Percentiles rank a stretch among this genome's conserved stretches.
These are phyloP conservation scores for Calyptommatus sinebrachiatus DNA, from an alignment of 2,113 vertebrate species.

Conservation along the genomic window DNA sequence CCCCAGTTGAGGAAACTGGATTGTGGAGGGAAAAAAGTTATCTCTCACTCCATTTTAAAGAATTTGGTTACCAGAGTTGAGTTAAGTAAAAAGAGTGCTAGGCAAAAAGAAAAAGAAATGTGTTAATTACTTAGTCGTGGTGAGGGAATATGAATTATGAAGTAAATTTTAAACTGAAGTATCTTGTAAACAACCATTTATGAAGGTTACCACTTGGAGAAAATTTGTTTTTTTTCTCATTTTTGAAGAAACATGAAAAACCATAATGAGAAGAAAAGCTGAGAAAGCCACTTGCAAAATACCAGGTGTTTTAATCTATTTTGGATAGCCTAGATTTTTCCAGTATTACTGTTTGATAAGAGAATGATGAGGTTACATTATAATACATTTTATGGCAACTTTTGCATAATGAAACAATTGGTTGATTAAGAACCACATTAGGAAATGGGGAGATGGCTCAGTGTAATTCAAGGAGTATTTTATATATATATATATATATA, in stretches of 20 bases:
- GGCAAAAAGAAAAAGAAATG: constrained; percentile 29
- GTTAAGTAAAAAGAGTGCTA: constrained; percentile 8
- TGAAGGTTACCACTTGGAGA: constrained; percentile 50
- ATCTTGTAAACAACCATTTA: constrained; percentile 49
- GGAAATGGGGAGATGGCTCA: constrained; percentile 52
- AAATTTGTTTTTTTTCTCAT: constrained; percentile 56
- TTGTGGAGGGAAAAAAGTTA: constrained; percentile 16
- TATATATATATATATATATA: too few species aligned
- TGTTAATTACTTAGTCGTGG: constrained; percentile 29
- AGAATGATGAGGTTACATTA: constrained; percentile 57
- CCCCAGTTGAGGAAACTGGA: too few species aligned
- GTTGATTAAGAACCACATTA: constrained; percentile 65
- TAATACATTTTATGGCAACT: constrained; percentile 45
- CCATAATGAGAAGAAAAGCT: constrained; percentile 40
- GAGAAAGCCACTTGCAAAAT: constrained; percentile 47
- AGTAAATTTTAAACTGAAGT: constrained; percentile 43
- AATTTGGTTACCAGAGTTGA: constrained; percentile 33
- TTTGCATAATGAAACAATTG: constrained; percentile 62
- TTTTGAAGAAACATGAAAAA: constrained; percentile 53
- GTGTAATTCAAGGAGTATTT: constrained; percentile 41
- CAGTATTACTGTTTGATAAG: constrained; percentile 56
- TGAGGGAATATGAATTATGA: constrained; percentile 15
- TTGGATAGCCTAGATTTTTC: constrained; percentile 55
- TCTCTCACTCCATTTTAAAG: constrained; percentile 30
- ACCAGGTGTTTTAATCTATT: constrained; percentile 60